Base-by-base conservation (phyloP, 64 coral and sea anemone genomes). In the Stichodactyla mertensii region DNA sequence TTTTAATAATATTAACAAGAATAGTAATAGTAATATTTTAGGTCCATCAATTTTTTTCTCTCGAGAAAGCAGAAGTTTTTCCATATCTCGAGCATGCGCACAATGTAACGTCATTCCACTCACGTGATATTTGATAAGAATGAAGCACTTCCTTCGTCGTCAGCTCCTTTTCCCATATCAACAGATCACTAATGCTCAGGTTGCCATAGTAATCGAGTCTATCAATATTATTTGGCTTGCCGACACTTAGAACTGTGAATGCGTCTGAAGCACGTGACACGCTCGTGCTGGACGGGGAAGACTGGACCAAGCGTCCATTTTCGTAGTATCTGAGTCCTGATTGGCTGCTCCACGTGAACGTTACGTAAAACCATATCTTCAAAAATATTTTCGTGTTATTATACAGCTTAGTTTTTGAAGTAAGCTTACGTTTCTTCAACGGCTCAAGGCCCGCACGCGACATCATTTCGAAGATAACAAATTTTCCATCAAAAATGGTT, bases 111-210 rank as follows among this genome's bases (percentile, higher is more conserved):
- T 12, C 8, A 4, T 57, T 10, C 20, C 20, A 69, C 91, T 90
- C 77, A 96, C 94, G 91, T 84, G 94, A 93, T 90, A 96, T 96
- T 10, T 52, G 55, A 57, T 96, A 96, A 0, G 94, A 96, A 83
- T 96, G 94, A 26, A 93, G 80, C 57, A 96, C 91, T 55, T 96
- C 94, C 7, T 93, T 88, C 7, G 57, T 61, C 5, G 87, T 93
- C 61, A 96, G 84, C 27, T 71, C 64, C 15, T 64, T 85, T 66
- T 89, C 85, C 94, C 94, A 96, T 59, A 96, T 88, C 4, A 96
- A 78, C 52, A 96, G 80, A 90, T 96, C 94, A 52, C 94, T 96
- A 71, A 96, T 79, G 20, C 82, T 84, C 61, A 96, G 74, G 79
- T 93, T 93, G 51, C 94, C 91, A 81, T 92, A 93, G 80, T 96